A percentile compares a stretch with the other conserved stretches of the same genome.
Conservation (phyloP, 2,888 invertebrate species). For the Drosophila cognata region DNA sequence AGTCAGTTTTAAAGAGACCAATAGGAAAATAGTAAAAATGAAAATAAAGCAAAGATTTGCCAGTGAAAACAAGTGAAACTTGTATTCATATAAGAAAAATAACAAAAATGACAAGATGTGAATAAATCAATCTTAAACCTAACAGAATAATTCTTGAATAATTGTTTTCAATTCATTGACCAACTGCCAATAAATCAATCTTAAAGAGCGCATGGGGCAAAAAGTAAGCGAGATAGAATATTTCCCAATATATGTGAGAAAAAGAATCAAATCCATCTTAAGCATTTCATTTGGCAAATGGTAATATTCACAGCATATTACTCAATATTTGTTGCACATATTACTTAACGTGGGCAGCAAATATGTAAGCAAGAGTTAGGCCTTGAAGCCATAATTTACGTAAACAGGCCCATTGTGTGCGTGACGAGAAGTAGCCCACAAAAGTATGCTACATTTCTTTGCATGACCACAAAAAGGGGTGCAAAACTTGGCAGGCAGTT, state of each 20-base stretch:
- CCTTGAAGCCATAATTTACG: conserved; percentile 9
- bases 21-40: not conserved
- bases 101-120: not conserved
- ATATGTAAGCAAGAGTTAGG: not conserved
- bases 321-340: not conserved
- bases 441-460: conserved; percentile 68
- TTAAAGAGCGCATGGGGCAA: not conserved
- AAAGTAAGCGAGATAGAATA: too few species aligned
- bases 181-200: not conserved
- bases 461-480: conserved; percentile 29
- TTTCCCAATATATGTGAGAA: not conserved
- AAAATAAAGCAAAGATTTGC: not conserved
- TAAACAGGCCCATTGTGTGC: conserved; percentile 27
- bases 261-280: not conserved
- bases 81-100: not conserved
- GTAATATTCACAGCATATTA: not conserved
- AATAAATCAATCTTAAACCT: not conserved
- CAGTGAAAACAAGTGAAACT: not conserved
- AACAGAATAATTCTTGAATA: not conserved
- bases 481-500: conserved; percentile 7
- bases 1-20: not conserved
- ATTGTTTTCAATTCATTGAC: not conserved
- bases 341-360: not conserved
- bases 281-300: not conserved
- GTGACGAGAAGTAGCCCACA: conserved; percentile 37